Conservation (phyloP, 2,888 invertebrate species). For the Caenorhabditis afra region DNA sequence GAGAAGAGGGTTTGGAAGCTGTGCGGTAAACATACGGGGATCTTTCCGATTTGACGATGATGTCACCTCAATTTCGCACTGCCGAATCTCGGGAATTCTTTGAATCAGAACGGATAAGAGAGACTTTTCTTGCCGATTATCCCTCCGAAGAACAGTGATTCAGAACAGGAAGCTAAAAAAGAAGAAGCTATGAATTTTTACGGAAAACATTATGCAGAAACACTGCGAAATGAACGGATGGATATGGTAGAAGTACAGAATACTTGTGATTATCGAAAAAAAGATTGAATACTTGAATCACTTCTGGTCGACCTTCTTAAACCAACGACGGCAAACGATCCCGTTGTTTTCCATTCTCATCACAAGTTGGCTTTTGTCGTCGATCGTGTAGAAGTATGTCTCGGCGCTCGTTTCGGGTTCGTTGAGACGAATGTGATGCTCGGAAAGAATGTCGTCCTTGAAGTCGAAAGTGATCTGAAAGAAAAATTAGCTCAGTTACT, state of each 20-base stretch:
- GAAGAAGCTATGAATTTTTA: background rate
- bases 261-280: background rate
- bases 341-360: conserved; percentile 77
- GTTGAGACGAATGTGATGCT: conserved; percentile 77
- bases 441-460: conserved; percentile 70
- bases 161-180: no score
- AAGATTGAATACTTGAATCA: conserved; percentile 9
- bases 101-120: background rate
- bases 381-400: conserved; percentile 77
- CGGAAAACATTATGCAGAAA: conserved; percentile 21
- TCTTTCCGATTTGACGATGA: conserved; percentile 4
- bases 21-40: conserved; percentile 39
- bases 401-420: conserved; percentile 76
- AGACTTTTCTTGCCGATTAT: background rate
- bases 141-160: no score
- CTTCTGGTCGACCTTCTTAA: conserved; percentile 70
- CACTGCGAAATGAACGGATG: no score
- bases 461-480: conserved; percentile 77
- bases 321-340: conserved; percentile 77
- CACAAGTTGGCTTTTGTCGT: conserved; percentile 73
- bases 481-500: no score
- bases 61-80: conserved; percentile 1
- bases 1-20: background rate
- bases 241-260: background rate
- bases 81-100: background rate